Percentiles rank a stretch among this genome's conserved stretches.
These are phyloP conservation scores for Bellardia pandia DNA, from an alignment of 2,888 invertebrate genomes.

Conservation along the genomic window DNA sequence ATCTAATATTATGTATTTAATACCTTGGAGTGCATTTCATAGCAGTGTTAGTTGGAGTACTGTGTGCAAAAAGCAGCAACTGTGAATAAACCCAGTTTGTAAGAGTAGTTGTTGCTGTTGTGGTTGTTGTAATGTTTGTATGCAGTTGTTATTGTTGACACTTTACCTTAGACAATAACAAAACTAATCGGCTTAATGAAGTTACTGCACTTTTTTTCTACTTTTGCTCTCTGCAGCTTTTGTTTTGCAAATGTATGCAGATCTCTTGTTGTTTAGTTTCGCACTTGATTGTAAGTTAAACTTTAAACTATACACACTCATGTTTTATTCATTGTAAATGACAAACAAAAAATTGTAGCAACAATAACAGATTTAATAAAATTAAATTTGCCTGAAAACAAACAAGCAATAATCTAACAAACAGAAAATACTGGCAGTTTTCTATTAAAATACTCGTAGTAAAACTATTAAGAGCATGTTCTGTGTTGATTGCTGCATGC, in stretches of 20 bases:
- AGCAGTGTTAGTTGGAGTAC: slow-evolving; percentile 42
- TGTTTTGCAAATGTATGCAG: slow-evolving; percentile 74
- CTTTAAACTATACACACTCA: slow-evolving; percentile 61
- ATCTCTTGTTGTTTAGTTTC: slow-evolving; percentile 70
- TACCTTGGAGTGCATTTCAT: slow-evolving; percentile 51
- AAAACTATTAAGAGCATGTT: slow-evolving; percentile 45
- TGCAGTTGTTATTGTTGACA: slow-evolving; percentile 65
- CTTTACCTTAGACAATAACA: slow-evolving; percentile 71
- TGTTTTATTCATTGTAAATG: slow-evolving; percentile 60
- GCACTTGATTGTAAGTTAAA: slow-evolving; percentile 66
- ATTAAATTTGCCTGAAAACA: slow-evolving; percentile 41
- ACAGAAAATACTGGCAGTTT: slow-evolving; percentile 20
- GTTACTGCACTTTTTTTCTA: slow-evolving; percentile 71
- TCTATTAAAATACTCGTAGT: slow-evolving; percentile 29
- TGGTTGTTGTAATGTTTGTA: slow-evolving; percentile 1
- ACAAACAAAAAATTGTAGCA: slow-evolving; percentile 10
- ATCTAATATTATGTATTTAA: slow-evolving; percentile 62
- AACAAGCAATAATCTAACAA: neutral
- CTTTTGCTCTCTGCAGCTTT: slow-evolving; percentile 28
- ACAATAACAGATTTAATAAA: slow-evolving; percentile 54
- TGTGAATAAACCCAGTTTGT: slow-evolving; percentile 44
- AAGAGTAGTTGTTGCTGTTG: neutral
- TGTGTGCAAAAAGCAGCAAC: slow-evolving; percentile 25
- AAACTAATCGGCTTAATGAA: slow-evolving; percentile 77
- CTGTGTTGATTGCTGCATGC: neutral